These are phyloP conservation scores for Synergus japonicus DNA, from an alignment of 2,888 invertebrate genomes.

Conservation along the genomic window DNA sequence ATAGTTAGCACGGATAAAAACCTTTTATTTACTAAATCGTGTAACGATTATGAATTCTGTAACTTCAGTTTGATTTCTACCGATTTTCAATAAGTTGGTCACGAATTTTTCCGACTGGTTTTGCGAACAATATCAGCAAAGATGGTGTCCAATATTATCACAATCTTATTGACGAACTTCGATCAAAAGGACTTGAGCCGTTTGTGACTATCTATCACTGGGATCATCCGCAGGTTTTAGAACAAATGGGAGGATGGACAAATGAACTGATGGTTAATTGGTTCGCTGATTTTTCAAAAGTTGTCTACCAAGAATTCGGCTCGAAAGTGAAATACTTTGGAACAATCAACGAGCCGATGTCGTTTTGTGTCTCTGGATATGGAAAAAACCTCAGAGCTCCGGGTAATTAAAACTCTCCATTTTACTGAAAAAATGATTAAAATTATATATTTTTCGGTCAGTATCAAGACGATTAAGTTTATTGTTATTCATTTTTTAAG, in stretches of 20 bases:
- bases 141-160: conserved; percentile 83
- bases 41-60: neutral
- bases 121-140: conserved; percentile 79
- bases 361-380: conserved; percentile 80
- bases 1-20: no score
- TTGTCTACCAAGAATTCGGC: conserved; percentile 79
- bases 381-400: conserved; percentile 60
- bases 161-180: conserved; percentile 80
- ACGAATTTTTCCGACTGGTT: conserved; percentile 82
- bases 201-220: conserved; percentile 83
- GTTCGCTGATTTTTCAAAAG: conserved; percentile 81
- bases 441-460: no score
- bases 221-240: conserved; percentile 81
- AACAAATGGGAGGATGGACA: conserved; percentile 83
- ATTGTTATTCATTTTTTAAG: conserved; percentile 16
- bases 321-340: conserved; percentile 79
- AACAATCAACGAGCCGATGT: conserved; percentile 87
- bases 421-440: no score
- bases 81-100: conserved; percentile 84
- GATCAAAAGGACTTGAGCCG: conserved; percentile 80
- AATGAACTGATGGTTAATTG: conserved; percentile 81
- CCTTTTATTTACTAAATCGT: no score
- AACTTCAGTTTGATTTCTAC: conserved; percentile 72
- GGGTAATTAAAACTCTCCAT: conserved; percentile 44
- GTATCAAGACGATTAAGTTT: neutral